Base-by-base conservation (phyloP, 2,797 vertebrate species). In the Loris lydekkerianus region DNA sequence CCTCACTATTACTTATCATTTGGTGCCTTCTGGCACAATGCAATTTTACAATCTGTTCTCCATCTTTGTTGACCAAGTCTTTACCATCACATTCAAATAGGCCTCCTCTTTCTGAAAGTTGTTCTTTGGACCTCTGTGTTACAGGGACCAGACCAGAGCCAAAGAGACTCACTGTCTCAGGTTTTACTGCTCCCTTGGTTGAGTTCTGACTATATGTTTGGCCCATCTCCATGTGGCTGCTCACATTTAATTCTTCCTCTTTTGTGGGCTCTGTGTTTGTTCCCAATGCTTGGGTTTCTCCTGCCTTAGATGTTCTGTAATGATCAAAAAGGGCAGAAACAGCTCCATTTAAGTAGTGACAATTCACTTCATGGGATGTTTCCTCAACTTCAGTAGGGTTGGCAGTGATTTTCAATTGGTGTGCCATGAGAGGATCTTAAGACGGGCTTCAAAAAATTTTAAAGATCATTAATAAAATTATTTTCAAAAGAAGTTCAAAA, bases 331-430 rank as follows among this genome's bases (percentile, higher is more conserved):
- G 99, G 0, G 98, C 98, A 93, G 95, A 97, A 83, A 99, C 93
- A 0, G 99, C 99, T 96, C 99, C 97, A 97, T 99, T 99, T 97
- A 99, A 93, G 94, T 99, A 99, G 93, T 95, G 98, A 97, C 99
- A 99, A 97, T 99, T 99, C 90, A 99, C 98, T 90, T 98, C 98
- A 89, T 99, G 99, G 86, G 99, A 99, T 10, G 98, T 97, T 78
- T 98, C 98, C 84, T 98, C 98, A 72, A 98, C 99, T 40, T 40
- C 40, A 40, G 40, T 40, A 40, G 40, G 5, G 40, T 40, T 43
- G 49, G 14, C 49, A 49, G 49, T 49, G 49, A 49, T 49, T 11
- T 49, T 49, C 49, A 49, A 49, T 11, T 49, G 3, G 13, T 11
- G 49, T 49, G 49, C 49, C 49, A 14, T 49, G 49, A 49, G 49